Conservation (phyloP, 2,797 vertebrate species). For the Sebastes variabilis region DNA sequence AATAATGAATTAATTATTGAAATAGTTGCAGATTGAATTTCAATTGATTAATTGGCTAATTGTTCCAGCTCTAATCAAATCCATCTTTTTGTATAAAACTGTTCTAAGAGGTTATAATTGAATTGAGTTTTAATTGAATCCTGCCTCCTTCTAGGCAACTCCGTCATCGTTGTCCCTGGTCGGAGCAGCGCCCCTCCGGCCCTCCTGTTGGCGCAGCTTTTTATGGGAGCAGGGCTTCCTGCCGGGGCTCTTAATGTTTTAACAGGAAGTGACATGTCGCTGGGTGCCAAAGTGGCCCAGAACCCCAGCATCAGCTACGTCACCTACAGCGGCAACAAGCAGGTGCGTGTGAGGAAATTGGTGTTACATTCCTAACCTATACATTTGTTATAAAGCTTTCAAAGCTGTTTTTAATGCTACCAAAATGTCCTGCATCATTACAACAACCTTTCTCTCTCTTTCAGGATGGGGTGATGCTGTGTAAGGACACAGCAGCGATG, state of each 20-base stretch:
- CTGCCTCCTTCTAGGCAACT: conserved; percentile 81
- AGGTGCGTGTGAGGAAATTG: conserved; percentile 69
- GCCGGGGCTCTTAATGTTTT: conserved; percentile 87
- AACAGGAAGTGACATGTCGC: conserved; percentile 74
- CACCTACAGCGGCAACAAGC: conserved; percentile 83
- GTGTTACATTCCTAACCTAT: background rate
- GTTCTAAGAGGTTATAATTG: background rate
- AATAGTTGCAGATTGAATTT: background rate
- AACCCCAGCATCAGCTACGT: conserved; percentile 79
- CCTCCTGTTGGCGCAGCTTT: conserved; percentile 88
- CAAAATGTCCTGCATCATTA: fast-evolving
- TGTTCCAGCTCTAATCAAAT: background rate
- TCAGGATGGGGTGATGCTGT: conserved; percentile 83
- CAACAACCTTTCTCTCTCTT: background rate
- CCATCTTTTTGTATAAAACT: background rate
- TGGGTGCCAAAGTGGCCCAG: conserved; percentile 75
- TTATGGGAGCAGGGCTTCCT: conserved; percentile 81
- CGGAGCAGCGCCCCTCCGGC: conserved; percentile 66
- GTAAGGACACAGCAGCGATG: conserved; percentile 77
- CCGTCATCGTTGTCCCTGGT: conserved; percentile 84
- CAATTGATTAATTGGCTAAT: too few species aligned
- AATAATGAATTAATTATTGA: background rate
- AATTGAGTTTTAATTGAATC: background rate
- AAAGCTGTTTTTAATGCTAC: background rate
- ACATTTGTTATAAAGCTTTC: background rate